A percentile compares a stretch with the other conserved stretches of the same genome.
Conservation (phyloP, 2,797 vertebrate species). For the Cyprinodon diabolis region DNA sequence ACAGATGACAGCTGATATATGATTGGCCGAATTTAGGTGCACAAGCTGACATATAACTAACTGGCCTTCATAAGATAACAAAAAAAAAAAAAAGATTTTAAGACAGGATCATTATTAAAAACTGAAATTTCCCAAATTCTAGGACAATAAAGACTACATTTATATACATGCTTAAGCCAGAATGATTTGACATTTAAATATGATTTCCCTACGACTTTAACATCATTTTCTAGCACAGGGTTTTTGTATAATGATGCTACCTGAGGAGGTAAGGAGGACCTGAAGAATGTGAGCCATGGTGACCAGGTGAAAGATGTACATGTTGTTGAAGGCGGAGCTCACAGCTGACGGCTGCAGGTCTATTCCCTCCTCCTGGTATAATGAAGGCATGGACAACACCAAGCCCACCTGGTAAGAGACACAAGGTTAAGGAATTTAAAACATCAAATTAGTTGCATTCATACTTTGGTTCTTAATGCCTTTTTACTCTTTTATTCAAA, state of each 20-base stretch:
- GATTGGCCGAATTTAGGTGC: too few species aligned
- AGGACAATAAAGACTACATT: too few species aligned
- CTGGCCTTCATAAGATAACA: too few species aligned
- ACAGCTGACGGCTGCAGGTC: conserved; percentile 91
- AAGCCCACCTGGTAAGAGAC: conserved; percentile 84
- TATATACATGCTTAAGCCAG: too few species aligned
- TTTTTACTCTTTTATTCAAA: too few species aligned
- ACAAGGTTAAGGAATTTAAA: neutral
- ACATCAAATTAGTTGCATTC: neutral
- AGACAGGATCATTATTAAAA: too few species aligned
- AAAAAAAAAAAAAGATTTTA: too few species aligned
- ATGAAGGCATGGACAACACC: conserved; percentile 90
- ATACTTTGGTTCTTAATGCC: neutral
- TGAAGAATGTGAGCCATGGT: conserved; percentile 94
- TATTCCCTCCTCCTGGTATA: conserved; percentile 94
- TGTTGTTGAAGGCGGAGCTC: conserved; percentile 93
- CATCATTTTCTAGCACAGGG: neutral
- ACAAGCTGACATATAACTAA: too few species aligned
- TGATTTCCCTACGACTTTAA: neutral
- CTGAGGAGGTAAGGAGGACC: conserved; percentile 84
- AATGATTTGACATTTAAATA: too few species aligned
- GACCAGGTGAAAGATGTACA: conserved; percentile 92
- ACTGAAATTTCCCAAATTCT: too few species aligned
- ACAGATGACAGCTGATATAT: too few species aligned
- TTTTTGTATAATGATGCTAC: conserved; percentile 32